These are phyloP conservation scores for Dryobotodes eremita DNA, from an alignment of 2,888 invertebrate genomes.

Conservation along the genomic window DNA sequence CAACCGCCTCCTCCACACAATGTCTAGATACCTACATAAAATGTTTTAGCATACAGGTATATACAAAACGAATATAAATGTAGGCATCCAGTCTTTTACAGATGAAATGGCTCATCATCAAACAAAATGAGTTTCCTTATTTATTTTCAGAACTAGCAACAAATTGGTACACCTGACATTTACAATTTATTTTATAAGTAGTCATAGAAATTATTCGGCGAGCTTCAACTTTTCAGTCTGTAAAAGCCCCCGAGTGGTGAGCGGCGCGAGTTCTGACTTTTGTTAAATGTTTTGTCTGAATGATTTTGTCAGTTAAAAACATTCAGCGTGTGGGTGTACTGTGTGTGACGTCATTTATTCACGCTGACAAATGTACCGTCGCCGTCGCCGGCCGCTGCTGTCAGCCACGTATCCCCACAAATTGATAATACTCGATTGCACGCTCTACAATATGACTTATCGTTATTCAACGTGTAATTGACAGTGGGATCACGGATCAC, in stretches of 20 bases:
- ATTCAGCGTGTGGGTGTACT: slow-evolving; percentile 67
- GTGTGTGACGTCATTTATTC: slow-evolving; percentile 81
- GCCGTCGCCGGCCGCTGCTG: slow-evolving; percentile 67
- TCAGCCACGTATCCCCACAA: slow-evolving; percentile 73
- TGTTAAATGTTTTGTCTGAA: slow-evolving; percentile 45
- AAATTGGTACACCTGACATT: neutral
- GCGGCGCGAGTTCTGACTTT: slow-evolving; percentile 28
- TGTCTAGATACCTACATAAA: neutral
- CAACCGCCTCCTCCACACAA: slow-evolving; percentile 29
- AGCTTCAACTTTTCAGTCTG: slow-evolving; percentile 16
- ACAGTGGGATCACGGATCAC: slow-evolving; percentile 58
- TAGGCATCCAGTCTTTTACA: neutral
- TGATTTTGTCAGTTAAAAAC: slow-evolving; percentile 62
- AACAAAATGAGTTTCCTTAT: neutral
- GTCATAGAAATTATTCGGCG: slow-evolving; percentile 18
- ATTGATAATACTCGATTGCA: slow-evolving; percentile 79
- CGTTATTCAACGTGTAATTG: slow-evolving; percentile 72
- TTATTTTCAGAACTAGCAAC: slow-evolving; percentile 7
- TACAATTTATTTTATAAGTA: slow-evolving; percentile 24
- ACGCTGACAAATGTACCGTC: slow-evolving; percentile 79
- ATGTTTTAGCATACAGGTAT: slow-evolving; percentile 6
- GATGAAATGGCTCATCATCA: slow-evolving; percentile 13
- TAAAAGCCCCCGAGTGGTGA: neutral
- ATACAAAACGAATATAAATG: neutral
- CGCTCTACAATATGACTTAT: slow-evolving; percentile 72